Base-by-base conservation (phyloP, 2,113 vertebrate genomes). In the Calyptomena viridis region DNA sequence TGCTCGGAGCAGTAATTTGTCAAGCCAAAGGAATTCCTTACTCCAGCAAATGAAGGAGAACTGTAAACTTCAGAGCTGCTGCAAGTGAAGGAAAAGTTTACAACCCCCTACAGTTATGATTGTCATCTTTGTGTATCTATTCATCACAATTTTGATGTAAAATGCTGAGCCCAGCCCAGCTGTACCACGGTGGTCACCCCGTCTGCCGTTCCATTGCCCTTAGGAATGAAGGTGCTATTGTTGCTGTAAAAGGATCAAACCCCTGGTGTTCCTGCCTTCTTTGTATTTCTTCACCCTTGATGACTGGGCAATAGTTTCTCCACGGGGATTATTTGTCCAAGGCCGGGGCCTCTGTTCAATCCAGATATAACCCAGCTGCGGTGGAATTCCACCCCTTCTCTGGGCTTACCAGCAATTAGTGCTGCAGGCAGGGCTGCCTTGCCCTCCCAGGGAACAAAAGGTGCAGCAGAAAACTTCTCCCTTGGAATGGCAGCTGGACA, bases 301-400 rank as follows among this genome's bases (percentile, higher is more conserved):
- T 91, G 91, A 47, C 15, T 91, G 17, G 68, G 82, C 78, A 88
- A 4, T 93, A 73, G 89, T 97, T 95, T 94, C 87, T 96, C 93
- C 77, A n/a, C 1, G 2, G 91, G 95, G 69, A 92, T 94, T 93
- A 83, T 94, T 96, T 95, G 90, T 88, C 74, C 39, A 58, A 67
- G 91, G 90, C 67, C 67, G 75, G 75, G 79, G 72, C 82, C 71
- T 69, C 82, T 86, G 59, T 83, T 95, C 75, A 69, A 25, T 88
- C 58, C 87, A 73, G 94, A 67, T 85, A 62, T 31, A 91, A 59
- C n/a, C 87, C 89, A 87, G 81, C 89, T 89, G 96, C 1, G 0
- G 67, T 77, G 95, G 89, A 90, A 93, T 96, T 87, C 28, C 50
- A 6, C 72, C 72, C 89, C 84, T 95, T 74, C 78, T 75, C 71